phyloP scores from a whole-genome alignment of 2,797 vertebrate genomes.

The Acrossocheilus fasciatus region DNA sequence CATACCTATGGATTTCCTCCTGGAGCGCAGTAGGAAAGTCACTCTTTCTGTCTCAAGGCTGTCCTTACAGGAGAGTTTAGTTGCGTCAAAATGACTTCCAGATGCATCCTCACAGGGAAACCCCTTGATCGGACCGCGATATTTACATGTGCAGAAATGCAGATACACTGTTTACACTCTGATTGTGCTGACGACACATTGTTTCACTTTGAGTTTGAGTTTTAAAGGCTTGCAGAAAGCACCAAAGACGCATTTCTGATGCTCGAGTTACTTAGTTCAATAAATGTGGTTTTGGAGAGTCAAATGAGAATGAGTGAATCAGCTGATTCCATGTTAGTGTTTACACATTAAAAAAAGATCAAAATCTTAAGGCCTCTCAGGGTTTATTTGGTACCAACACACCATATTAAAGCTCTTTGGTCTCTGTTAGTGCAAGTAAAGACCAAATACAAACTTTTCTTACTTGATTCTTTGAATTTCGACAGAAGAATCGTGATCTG shows the following conservation, averaged over 20 bases:
- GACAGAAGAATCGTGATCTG: background rate
- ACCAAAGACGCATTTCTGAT: background rate
- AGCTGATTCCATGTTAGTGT: background rate
- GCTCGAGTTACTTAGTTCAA: constrained; percentile 10
- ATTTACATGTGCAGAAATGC: constrained; percentile 23
- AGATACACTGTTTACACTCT: constrained; percentile 6
- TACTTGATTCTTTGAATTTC: background rate
- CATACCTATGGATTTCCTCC: constrained; percentile 11
- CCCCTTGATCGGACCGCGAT: constrained; percentile 20
- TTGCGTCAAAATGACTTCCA: constrained; percentile 46
- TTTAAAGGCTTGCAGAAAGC: background rate
- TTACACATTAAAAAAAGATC: background rate
- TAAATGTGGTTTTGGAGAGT: background rate
- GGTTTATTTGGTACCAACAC: background rate
- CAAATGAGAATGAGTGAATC: background rate
- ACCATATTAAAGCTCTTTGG: background rate
- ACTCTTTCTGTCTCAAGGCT: constrained; percentile 11
- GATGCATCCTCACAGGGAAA: constrained; percentile 41
- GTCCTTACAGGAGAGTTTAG: constrained; percentile 7
- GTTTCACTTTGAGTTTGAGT: background rate
- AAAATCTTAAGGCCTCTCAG: background rate
- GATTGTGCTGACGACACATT: constrained; percentile 2
- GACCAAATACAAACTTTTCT: background rate
- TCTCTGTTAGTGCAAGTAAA: background rate
- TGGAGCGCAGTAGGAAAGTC: background rate